Evolutionary conservation across 2,888 invertebrate genomes (phyloP).

Genomic region (Tromatobia lineatoria): DNA sequence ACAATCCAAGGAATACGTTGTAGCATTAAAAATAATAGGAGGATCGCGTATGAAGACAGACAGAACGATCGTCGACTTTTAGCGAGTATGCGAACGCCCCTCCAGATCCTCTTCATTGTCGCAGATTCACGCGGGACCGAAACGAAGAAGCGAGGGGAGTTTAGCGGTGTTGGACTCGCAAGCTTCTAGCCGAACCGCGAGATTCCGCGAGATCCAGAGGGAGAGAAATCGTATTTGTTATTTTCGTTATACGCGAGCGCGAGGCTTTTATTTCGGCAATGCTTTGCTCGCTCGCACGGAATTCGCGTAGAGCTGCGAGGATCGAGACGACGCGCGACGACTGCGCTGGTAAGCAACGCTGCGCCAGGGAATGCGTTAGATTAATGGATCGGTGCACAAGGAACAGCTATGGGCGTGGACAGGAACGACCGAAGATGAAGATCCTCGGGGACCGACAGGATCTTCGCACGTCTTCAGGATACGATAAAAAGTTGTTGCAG

Average conservation of each 20-base stretch:
- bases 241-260: conserved; percentile 50
- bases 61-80: conserved; percentile 19
- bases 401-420: conserved; percentile 42
- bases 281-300: conserved; percentile 21
- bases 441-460: conserved; percentile 45
- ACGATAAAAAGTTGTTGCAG: conserved; percentile 41
- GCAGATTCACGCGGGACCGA: conserved; percentile 7
- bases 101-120: conserved; percentile 24
- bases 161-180: conserved; percentile 24
- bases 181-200: conserved; percentile 58
- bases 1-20: conserved; percentile 72
- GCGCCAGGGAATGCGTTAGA: conserved; percentile 59
- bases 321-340: conserved; percentile 47
- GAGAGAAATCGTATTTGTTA: conserved; percentile 38
- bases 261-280: conserved; percentile 56
- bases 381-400: conserved; percentile 59
- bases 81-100: conserved; percentile 51
- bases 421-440: conserved; percentile 55
- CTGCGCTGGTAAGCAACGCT: conserved; percentile 12
- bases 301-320: conserved; percentile 45
- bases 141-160: background rate
- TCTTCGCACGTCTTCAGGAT: conserved; percentile 53
- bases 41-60: conserved; percentile 46
- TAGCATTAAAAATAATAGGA: conserved; percentile 83
- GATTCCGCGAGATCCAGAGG: conserved; percentile 72